These are phyloP conservation scores for Neosalanx taihuensis DNA, from an alignment of 2,797 vertebrate genomes.

Conservation along the genomic window DNA sequence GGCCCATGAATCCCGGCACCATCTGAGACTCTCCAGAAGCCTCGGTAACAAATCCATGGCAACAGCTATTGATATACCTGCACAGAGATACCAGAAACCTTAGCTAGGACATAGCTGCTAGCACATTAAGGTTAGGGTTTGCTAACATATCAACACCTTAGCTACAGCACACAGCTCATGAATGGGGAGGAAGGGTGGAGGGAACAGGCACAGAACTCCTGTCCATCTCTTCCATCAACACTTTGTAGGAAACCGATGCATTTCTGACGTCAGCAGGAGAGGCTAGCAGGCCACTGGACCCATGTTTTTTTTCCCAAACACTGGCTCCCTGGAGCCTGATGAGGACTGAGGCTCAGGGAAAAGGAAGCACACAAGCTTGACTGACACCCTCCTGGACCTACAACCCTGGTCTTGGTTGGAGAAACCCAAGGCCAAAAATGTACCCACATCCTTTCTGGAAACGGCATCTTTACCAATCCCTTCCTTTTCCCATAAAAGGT, in stretches of 20 bases:
- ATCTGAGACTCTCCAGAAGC: not conserved
- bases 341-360: conserved; percentile 63
- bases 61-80: not conserved
- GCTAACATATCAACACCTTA: too few species aligned
- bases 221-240: conserved; percentile 46
- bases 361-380: conserved; percentile 69
- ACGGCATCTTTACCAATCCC: conserved; percentile 60
- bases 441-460: conserved; percentile 77
- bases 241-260: conserved; percentile 53
- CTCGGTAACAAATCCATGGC: not conserved
- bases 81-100: too few species aligned
- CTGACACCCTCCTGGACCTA: conserved; percentile 45
- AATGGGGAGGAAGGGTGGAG: not conserved
- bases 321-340: conserved; percentile 60
- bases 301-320: conserved; percentile 46
- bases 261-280: conserved; percentile 71
- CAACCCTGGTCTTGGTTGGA: conserved; percentile 52
- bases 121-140: too few species aligned
- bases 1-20: not conserved
- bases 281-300: conserved; percentile 44
- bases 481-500: conserved; percentile 47
- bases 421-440: conserved; percentile 74
- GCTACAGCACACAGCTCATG: not conserved
- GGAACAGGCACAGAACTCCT: conserved; percentile 33
- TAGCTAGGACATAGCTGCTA: too few species aligned